These are phyloP conservation scores for Bujurquina vittata DNA, from an alignment of 2,113 vertebrate species.

Conservation along the genomic window DNA sequence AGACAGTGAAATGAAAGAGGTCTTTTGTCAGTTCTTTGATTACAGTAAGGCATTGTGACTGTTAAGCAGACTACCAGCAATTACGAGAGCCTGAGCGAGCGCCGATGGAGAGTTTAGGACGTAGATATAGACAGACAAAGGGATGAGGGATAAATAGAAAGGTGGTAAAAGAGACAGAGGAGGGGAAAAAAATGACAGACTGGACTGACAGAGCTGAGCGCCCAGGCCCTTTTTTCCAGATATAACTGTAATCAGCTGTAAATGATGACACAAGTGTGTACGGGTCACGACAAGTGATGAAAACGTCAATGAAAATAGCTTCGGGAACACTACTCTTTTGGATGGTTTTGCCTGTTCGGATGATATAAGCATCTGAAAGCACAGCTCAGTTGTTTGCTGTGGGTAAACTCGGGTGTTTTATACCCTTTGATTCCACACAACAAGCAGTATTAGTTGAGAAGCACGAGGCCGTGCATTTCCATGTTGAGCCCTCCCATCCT, in stretches of 20 bases:
- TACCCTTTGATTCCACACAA: slow-evolving; percentile 53
- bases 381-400: slow-evolving; percentile 16
- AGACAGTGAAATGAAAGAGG: slow-evolving; percentile 66
- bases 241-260: slow-evolving; percentile 20
- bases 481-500: slow-evolving; percentile 34
- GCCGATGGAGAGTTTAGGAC: slow-evolving; percentile 33
- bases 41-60: slow-evolving; percentile 72
- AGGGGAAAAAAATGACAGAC: not conserved
- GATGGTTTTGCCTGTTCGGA: slow-evolving; percentile 4
- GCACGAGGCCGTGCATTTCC: slow-evolving; percentile 27
- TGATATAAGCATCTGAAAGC: slow-evolving; percentile 10
- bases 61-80: slow-evolving; percentile 65
- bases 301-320: slow-evolving; percentile 26
- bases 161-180: not conserved
- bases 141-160: slow-evolving; percentile 15
- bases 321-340: not conserved
- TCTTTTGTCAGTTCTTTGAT: slow-evolving; percentile 77
- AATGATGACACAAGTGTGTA: slow-evolving; percentile 4
- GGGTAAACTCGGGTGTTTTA: slow-evolving; percentile 52
- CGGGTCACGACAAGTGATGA: slow-evolving; percentile 3
- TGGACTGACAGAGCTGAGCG: slow-evolving; percentile 9
- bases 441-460: slow-evolving; percentile 26
- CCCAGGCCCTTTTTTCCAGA: not conserved
- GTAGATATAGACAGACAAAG: slow-evolving; percentile 36
- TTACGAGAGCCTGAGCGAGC: slow-evolving; percentile 42